Conservation (phyloP, 2,797 vertebrate species). For the Gambelia wislizenii region DNA sequence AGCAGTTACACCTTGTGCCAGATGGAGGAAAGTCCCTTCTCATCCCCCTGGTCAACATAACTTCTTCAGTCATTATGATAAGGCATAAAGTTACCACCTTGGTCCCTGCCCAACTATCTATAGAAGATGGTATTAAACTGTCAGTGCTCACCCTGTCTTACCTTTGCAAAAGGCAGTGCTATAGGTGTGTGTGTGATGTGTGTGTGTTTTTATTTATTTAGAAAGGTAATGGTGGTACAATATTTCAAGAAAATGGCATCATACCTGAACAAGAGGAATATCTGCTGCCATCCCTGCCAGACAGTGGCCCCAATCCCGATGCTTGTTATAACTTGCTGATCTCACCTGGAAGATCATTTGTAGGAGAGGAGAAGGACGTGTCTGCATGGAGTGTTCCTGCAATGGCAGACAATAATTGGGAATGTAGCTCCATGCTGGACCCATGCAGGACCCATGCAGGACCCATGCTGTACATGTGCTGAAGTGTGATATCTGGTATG, state of each 20-base stretch:
- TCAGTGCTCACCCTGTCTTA: constrained; percentile 12
- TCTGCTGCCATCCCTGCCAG: neutral
- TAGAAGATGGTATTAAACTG: neutral
- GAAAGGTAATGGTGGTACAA: neutral
- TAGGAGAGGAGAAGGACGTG: neutral
- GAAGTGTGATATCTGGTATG: neutral
- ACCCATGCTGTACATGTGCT: neutral
- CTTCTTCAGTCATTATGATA: neutral
- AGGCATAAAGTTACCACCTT: neutral
- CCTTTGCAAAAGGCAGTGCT: neutral
- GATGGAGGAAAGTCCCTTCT: neutral
- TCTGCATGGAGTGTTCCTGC: neutral
- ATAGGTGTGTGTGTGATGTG: neutral
- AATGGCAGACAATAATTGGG: neutral
- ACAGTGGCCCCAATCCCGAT: neutral
- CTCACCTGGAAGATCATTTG: constrained; percentile 6
- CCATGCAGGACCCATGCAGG: neutral
- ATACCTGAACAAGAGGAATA: constrained; percentile 5
- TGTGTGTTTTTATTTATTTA: neutral
- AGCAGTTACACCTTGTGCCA: neutral
- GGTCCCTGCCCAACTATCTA: neutral
- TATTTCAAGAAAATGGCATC: constrained; percentile 16
- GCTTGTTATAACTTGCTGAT: constrained; percentile 1
- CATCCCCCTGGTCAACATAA: neutral
- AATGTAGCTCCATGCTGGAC: neutral